Evolutionary conservation across 2,113 vertebrate genomes (phyloP), one percentile per base, ranked within the genome.

Genomic region (Forbesichthys papilliferus): DNA sequence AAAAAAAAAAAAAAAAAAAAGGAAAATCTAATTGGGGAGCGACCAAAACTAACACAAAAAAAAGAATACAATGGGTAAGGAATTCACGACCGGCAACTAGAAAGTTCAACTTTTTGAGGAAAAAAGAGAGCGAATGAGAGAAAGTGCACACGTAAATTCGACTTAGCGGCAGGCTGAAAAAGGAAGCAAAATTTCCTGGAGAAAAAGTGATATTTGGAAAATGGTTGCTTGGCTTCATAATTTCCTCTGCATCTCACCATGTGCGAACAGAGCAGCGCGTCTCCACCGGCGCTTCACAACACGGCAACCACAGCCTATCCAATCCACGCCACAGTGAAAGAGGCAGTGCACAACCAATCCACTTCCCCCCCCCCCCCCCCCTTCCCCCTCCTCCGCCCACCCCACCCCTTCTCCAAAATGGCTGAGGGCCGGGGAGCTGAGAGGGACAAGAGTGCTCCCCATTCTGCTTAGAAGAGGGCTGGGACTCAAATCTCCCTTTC

Each of bases 331-430:
- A 92, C 90, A 91, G 87, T 75, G 87, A 87, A 79, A 82, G 85
- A 89, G 80, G 55, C 77, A 79, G 84, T 85, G 82, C 82, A 79
- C 82, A 77, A 83, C 84, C 36, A 81, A 77, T 79, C 69, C 75
- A 88, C 86, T 27, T 34, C 52, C 11, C 56, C 56, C 56, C 56
- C 20, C 9, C 18, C 52, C 11, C 56, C 56, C 56, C 56, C 20
- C 9, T 16, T 16, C 16, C 16, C 16, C 16, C 16, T 16, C 16
- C 16, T 27, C 56, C 56, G 18, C 20, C 49, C 49, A 8, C 49
- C 49, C 49, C 49, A 7, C 84, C 84, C 82, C 83, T 81, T 91
- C 85, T 89, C 87, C 91, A 93, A 93, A 92, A 93, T 93, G 91
- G 93, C 92, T 90, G 88, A 88, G 84, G 88, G 90, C 88, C 86